Evolutionary conservation across 2,888 invertebrate species (phyloP).

Genomic region (Diplolepis rosae): DNA sequence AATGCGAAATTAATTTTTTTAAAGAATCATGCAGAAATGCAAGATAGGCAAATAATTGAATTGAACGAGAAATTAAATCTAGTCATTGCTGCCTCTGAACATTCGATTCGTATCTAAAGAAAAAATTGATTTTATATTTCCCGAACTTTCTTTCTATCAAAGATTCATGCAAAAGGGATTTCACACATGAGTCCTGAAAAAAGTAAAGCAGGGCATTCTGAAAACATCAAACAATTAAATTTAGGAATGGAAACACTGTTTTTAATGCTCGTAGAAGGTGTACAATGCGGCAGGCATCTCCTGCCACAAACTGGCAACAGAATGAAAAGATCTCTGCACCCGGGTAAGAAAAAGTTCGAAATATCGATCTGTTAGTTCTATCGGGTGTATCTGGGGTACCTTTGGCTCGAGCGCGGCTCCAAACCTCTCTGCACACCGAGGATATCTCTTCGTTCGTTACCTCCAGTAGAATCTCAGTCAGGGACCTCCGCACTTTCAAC

Average conservation of each 20-base stretch:
- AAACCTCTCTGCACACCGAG: constrained; percentile 88
- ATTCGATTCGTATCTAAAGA: neutral
- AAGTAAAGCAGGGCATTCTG: constrained; percentile 62
- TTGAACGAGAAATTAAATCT: neutral
- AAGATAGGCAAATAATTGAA: no score
- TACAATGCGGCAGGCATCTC: constrained; percentile 53
- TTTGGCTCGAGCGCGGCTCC: constrained; percentile 86
- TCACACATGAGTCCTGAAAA: constrained; percentile 58
- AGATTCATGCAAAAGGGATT: constrained; percentile 19
- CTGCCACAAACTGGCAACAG: constrained; percentile 35
- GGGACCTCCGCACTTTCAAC: constrained; percentile 88
- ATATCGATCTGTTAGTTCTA: constrained; percentile 60
- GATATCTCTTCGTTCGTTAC: constrained; percentile 94
- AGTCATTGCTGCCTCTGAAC: constrained; percentile 23
- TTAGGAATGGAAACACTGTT: constrained; percentile 63
- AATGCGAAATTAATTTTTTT: neutral
- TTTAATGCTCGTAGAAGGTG: constrained; percentile 63
- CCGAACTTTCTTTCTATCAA: neutral
- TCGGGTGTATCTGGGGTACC: constrained; percentile 79
- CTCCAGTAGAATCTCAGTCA: constrained; percentile 95
- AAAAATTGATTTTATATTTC: neutral
- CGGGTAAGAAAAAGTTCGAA: constrained; percentile 57
- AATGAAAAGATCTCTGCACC: constrained; percentile 45
- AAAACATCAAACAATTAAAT: constrained; percentile 68
- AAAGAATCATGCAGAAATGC: no score